phyloP scores from a whole-genome alignment of 35 echinoderm and acorn worm species.

The Lytechinus pictus region DNA sequence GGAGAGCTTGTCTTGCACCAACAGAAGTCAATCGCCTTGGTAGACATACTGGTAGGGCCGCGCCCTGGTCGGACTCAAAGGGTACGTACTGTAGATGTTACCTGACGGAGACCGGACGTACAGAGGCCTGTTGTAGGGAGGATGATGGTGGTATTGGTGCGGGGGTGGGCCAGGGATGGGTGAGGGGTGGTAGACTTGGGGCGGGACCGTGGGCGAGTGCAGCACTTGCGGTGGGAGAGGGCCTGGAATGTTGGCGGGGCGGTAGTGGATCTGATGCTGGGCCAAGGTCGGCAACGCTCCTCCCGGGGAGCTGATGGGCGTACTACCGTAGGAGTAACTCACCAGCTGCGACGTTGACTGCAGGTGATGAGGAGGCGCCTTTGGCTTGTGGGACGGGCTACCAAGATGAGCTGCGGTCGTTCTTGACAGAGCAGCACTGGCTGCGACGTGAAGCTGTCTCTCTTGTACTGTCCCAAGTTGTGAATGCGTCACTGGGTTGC shows the following conservation, averaged over 20 bases:
- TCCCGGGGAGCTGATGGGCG: slow-evolving; percentile 71
- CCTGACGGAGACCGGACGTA: slow-evolving; percentile 94
- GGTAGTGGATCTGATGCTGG: slow-evolving; percentile 84
- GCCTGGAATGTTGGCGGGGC: slow-evolving; percentile 72
- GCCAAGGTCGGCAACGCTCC: slow-evolving; percentile 66
- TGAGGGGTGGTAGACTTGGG: slow-evolving; percentile 71
- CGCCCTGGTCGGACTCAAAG: slow-evolving; percentile 85
- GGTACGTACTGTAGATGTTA: slow-evolving; percentile 93
- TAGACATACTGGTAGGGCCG: slow-evolving; percentile 77
- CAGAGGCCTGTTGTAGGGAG: slow-evolving; percentile 77
- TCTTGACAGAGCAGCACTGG: not conserved
- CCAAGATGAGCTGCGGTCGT: slow-evolving; percentile 45
- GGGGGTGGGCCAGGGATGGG: slow-evolving; percentile 64
- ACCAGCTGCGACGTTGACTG: slow-evolving; percentile 57
- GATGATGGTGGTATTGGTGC: slow-evolving; percentile 70
- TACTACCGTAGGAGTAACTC: slow-evolving; percentile 66
- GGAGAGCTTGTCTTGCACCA: slow-evolving; percentile 74
- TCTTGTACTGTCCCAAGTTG: not conserved
- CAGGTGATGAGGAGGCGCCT: slow-evolving; percentile 52
- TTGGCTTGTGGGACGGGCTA: slow-evolving; percentile 83
- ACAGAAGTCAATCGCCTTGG: slow-evolving; percentile 70
- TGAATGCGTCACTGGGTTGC: not conserved
- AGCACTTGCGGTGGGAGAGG: slow-evolving; percentile 69
- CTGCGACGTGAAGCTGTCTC: slow-evolving; percentile 30
- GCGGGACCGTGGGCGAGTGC: slow-evolving; percentile 77